Base-by-base conservation (phyloP, 2,797 vertebrate genomes). In the Catamblyrhynchus diadema region DNA sequence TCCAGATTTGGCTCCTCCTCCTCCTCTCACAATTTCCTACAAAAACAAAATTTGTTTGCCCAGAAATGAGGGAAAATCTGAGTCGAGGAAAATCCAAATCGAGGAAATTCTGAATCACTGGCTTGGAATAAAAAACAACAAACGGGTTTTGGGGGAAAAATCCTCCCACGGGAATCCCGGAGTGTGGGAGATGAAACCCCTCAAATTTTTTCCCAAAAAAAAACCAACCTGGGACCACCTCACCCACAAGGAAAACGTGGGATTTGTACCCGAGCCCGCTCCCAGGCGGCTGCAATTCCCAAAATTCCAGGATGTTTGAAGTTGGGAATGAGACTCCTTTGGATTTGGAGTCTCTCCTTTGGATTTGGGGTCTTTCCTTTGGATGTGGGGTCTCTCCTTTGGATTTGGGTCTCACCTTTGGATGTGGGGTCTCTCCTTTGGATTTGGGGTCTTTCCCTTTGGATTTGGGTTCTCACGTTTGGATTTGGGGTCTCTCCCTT, bases 101-200 rank as follows among this genome's bases (percentile, higher is more conserved):
- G 3, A 47, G 30, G 37, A 53, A 70, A 54, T 27, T 54, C 69
- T 33, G 69, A 54, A 35, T 60, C 13, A 10, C 4, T 16, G 13
- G 3, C 22, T n/a, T 21, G 35, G 6, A 25, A 48, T 12, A 10
- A 54, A 71, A 53, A 59, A 5, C 44, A 60, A 16, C 28, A 25
- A 27, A 32, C 1, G 22, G 4, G 4, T 7, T 57, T 15, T 5
- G 17, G 33, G 44, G 44, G 28, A 0, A 74, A 60, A 48, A 25
- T 50, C 35, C 23, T 61, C 45, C 45, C 45, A 32, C 3, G 0
- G 35, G 10, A n/a, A 39, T 13, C 10, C 0, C 1, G 4, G 8
- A 8, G 8, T 1, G 33, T 8, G 33, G 33, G 16, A 48, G 13
- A 15, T 48, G 28, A 60, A 59, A 59, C 9, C 7, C 16, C 4